A percentile compares a stretch with the other conserved stretches of the same genome.
phyloP scores from a whole-genome alignment of 1,140 invertebrate genomes.

The Doryteuthis pealeii region DNA sequence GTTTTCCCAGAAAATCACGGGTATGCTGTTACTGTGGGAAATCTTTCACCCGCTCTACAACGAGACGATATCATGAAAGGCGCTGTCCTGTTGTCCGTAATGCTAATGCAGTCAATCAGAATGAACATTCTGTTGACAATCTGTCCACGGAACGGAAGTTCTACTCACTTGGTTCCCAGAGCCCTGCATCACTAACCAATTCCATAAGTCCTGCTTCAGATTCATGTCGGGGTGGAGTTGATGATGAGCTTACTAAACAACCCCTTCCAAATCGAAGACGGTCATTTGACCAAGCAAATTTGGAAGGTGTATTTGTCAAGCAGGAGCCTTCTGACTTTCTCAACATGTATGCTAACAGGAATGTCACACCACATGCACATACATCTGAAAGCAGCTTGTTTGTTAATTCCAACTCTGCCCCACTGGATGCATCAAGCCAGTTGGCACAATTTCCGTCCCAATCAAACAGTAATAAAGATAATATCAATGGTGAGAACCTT shows the following conservation, averaged over 20 bases:
- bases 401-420: not conserved
- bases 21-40: slow-evolving; percentile 53
- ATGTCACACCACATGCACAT: not conserved
- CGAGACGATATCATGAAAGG: slow-evolving; percentile 53
- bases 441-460: slow-evolving; percentile 12
- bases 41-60: slow-evolving; percentile 54
- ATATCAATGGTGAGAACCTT: not conserved
- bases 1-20: slow-evolving; percentile 52
- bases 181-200: slow-evolving; percentile 7
- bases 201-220: slow-evolving; percentile 11
- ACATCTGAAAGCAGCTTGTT: not conserved
- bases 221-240: slow-evolving; percentile 5
- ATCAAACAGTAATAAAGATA: not conserved
- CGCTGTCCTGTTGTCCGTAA: slow-evolving; percentile 47
- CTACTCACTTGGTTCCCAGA: slow-evolving; percentile 4
- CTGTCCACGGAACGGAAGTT: not conserved
- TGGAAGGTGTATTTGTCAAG: slow-evolving; percentile 4
- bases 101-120: slow-evolving; percentile 38
- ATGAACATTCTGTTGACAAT: slow-evolving; percentile 12
- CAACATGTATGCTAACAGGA: not conserved
- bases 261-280: not conserved
- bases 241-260: slow-evolving; percentile 6
- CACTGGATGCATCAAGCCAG: not conserved
- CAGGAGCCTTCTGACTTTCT: slow-evolving; percentile 8
- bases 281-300: slow-evolving; percentile 10